Evolutionary conservation across 2,888 invertebrate genomes (phyloP).

Genomic region (Ypsolopha sequella): DNA sequence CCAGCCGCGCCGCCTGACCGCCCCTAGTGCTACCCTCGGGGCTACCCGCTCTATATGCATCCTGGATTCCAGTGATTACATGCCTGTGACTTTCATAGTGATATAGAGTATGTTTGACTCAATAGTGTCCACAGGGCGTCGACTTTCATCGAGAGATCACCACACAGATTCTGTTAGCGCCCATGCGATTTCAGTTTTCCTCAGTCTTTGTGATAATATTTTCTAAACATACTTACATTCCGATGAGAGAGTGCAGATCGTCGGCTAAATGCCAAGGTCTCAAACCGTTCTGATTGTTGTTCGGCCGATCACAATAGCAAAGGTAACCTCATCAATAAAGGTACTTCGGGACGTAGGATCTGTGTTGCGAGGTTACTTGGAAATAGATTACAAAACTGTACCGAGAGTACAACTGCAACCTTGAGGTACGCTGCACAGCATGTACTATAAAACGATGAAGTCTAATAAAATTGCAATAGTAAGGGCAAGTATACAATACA

Average conservation of each 20-base stretch:
- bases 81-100: slow-evolving; percentile 9
- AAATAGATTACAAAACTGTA: slow-evolving; percentile 3
- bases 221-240: slow-evolving; percentile 54
- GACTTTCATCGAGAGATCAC: not conserved
- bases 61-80: slow-evolving; percentile 13
- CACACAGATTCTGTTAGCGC: slow-evolving; percentile 8
- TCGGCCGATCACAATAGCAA: slow-evolving; percentile 4
- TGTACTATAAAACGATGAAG: not conserved
- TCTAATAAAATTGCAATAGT: not conserved
- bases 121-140: not conserved
- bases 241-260: slow-evolving; percentile 23
- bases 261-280: slow-evolving; percentile 8
- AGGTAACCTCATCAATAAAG: slow-evolving; percentile 9
- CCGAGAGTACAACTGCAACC: slow-evolving; percentile 3
- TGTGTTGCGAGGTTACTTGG: too few relatives aligned
- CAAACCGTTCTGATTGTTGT: slow-evolving; percentile 1
- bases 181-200: slow-evolving; percentile 34
- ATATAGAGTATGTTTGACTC: not conserved
- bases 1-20: slow-evolving; percentile 33
- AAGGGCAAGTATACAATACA: not conserved
- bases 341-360: slow-evolving; percentile 7
- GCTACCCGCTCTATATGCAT: slow-evolving; percentile 11
- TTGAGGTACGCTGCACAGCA: not conserved
- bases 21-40: slow-evolving; percentile 22
- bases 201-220: slow-evolving; percentile 60